Percentiles rank a stretch among this genome's conserved stretches.
These are phyloP conservation scores for Chondrilla cf. caribensis DNA, from an alignment of 37 sponge, comb jelly and placozoan genomes.

Conservation along the genomic window DNA sequence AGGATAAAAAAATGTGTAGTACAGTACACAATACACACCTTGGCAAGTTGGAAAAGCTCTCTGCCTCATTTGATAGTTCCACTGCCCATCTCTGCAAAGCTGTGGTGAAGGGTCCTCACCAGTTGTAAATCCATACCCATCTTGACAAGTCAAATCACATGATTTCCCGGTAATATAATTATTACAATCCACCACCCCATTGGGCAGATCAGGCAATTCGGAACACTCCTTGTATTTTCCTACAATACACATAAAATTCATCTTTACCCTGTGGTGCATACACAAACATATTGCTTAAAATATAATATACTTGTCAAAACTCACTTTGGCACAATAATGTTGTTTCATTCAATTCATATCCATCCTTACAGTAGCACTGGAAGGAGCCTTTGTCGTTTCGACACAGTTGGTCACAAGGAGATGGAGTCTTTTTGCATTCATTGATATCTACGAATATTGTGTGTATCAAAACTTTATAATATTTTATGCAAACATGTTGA, in stretches of 20 bases:
- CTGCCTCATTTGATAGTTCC: not conserved
- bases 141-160: slow-evolving; percentile 1
- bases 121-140: not conserved
- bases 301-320: not conserved
- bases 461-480: too few relatives aligned
- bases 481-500: too few relatives aligned
- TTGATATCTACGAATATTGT: not conserved
- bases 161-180: not conserved
- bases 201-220: not conserved
- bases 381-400: not conserved
- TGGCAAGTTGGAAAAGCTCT: slow-evolving; percentile 14
- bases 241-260: not conserved
- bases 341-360: not conserved
- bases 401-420: slow-evolving; percentile 5
- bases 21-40: too few relatives aligned
- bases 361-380: slow-evolving; percentile 26
- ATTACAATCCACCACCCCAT: not conserved
- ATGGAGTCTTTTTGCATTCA: not conserved
- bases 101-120: not conserved
- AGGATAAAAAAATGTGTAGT: too few relatives aligned
- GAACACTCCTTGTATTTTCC: slow-evolving; percentile 17
- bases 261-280: too few relatives aligned
- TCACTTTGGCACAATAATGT: not conserved
- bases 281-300: too few relatives aligned
- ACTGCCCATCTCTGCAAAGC: not conserved